Base-by-base conservation (phyloP, 2,888 invertebrate genomes). In the Encarsia formosa region DNA sequence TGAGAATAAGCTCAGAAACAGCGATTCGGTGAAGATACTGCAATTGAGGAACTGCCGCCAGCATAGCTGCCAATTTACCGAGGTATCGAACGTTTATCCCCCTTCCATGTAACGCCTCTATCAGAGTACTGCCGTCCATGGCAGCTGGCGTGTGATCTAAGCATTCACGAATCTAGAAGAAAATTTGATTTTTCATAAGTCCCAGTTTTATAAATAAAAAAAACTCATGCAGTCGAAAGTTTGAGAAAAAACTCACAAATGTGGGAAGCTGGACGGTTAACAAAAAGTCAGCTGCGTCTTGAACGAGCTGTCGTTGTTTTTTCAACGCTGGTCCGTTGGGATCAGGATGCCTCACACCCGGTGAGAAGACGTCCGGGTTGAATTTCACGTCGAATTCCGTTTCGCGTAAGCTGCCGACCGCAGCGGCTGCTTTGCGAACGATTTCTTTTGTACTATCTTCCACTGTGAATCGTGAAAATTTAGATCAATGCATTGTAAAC, bases 51-150 rank as follows among this genome's bases (percentile, higher is more conserved):
- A 91, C 86, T 69, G 88, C 86, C 1, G 81, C 77, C 43, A 97
- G 77, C 71, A 88, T 83, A 54, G 83, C 82, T 39, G 91, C 87
- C 39, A 99, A 86, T 77, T 92, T 91, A 42, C 98, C 98, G 60
- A 99, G 80, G 75, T 99, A 99, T 52, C 98, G 84, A 61, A 98
- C 87, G 77, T 99, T 99, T 67, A 99, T 95, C 61, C 99, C 99
- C 59, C 91, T 86, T 63, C 87, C 88, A 76, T 99, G 99, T 74
- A 99, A 79, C 8, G 93, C 88, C 74, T 97, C 96, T 0, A 92
- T 86, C 55, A 99, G 79, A 2, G 91, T 93, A 47, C 83, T 82
- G 42, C 98, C 98, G 77, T 99, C 98, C 84, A 97, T 91, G 0
- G 96, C 95, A 3, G 94, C 91, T 0, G 92, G 86, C 3, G 91